phyloP scores from a whole-genome alignment of 2,113 vertebrate genomes.

The Ophiodon elongatus region DNA sequence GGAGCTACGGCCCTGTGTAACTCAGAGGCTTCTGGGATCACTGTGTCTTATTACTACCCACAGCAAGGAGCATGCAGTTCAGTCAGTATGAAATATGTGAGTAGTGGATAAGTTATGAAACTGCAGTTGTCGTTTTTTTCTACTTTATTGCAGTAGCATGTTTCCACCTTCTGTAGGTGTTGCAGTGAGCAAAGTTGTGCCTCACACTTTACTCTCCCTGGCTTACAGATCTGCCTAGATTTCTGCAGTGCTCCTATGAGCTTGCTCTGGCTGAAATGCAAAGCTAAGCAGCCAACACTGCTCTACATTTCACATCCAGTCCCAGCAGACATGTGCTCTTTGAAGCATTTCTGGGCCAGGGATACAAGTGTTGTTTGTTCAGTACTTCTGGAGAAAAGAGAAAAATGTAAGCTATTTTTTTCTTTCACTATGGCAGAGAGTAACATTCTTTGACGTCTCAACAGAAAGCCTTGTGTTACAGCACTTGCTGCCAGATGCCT shows the following conservation, averaged over 20 bases:
- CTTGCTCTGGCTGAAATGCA: constrained; percentile 84
- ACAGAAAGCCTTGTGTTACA: constrained; percentile 82
- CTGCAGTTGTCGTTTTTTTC: constrained; percentile 25
- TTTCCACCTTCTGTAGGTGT: constrained; percentile 44
- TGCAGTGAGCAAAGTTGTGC: constrained; percentile 34
- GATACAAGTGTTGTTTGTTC: constrained; percentile 86
- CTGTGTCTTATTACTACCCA: constrained; percentile 55
- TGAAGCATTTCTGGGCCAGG: constrained; percentile 87
- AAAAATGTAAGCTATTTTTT: constrained; percentile 77
- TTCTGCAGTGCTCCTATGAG: constrained; percentile 75
- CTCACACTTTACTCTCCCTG: constrained; percentile 17
- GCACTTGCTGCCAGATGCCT: constrained; percentile 81
- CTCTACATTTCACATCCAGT: constrained; percentile 85
- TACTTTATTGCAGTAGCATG: constrained; percentile 28
- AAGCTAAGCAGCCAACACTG: constrained; percentile 85
- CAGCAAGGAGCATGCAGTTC: constrained; percentile 19
- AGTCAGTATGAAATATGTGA: constrained; percentile 29
- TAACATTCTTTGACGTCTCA: constrained; percentile 84
- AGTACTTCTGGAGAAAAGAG: constrained; percentile 70
- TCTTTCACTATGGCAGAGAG: constrained; percentile 74
- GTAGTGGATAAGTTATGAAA: constrained; percentile 43
- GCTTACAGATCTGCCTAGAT: constrained; percentile 71
- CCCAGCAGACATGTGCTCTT: constrained; percentile 86
- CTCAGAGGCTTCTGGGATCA: constrained; percentile 39
- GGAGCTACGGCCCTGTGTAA: constrained; percentile 16